phyloP scores from a whole-genome alignment of 2,888 invertebrate genomes.

The Limnephilus lunatus region DNA sequence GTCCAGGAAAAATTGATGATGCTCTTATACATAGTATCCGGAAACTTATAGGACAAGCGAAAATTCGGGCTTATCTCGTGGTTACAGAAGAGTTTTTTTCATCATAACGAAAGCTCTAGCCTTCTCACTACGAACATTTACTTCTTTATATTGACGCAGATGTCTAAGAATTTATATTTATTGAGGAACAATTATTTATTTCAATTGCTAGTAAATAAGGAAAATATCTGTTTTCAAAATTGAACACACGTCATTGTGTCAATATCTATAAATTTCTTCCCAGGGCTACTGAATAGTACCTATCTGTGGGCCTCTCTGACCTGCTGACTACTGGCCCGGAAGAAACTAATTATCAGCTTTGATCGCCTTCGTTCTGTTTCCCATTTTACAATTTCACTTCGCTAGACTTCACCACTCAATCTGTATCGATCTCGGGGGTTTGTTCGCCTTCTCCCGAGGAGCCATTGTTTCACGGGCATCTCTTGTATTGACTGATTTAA shows the following conservation, averaged over 20 bases:
- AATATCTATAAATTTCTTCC: neutral
- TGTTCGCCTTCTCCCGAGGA: slow-evolving; percentile 23
- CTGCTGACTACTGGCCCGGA: slow-evolving; percentile 52
- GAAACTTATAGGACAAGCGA: too few species aligned
- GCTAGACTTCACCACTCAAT: slow-evolving; percentile 51
- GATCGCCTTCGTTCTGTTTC: slow-evolving; percentile 53
- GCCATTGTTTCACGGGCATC: neutral
- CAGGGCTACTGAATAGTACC: neutral
- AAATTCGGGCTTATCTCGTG: too few species aligned
- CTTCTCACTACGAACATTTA: too few species aligned
- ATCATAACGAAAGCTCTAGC: too few species aligned
- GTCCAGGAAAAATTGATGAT: too few species aligned
- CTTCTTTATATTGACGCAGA: too few species aligned
- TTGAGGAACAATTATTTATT: too few species aligned
- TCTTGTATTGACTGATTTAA: neutral
- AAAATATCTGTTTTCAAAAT: too few species aligned
- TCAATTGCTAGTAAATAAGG: too few species aligned
- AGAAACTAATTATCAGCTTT: slow-evolving; percentile 63
- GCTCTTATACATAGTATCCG: too few species aligned
- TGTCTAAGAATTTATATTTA: too few species aligned
- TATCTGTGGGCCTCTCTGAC: neutral
- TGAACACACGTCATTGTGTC: neutral
- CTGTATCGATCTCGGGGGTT: slow-evolving; percentile 55
- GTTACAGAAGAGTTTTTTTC: too few species aligned
- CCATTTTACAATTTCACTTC: slow-evolving; percentile 57